Evolutionary conservation across 2,797 vertebrate genomes (phyloP).

Genomic region (Syndactyla subalaris): DNA sequence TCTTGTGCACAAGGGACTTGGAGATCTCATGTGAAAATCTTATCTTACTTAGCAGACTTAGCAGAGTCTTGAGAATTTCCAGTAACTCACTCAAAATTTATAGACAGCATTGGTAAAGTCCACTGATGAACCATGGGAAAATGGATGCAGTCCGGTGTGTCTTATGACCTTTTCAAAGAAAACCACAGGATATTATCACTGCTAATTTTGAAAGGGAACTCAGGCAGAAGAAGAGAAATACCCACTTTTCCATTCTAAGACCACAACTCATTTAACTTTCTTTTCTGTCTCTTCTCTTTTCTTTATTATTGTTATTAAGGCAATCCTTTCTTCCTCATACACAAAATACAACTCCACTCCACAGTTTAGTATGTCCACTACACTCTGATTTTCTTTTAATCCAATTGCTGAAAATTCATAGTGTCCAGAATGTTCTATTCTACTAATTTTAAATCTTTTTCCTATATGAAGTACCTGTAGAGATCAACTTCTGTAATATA

Average conservation of each 20-base stretch:
- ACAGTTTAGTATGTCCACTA: background rate
- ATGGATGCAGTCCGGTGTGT: background rate
- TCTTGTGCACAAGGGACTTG: background rate
- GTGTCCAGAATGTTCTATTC: background rate
- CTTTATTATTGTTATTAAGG: background rate
- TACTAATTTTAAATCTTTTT: background rate
- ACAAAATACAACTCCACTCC: background rate
- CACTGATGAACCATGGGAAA: background rate
- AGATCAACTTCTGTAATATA: background rate
- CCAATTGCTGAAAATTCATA: background rate
- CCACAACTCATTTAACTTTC: background rate
- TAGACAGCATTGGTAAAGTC: background rate
- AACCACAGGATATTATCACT: background rate
- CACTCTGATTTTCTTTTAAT: background rate
- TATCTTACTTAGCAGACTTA: background rate
- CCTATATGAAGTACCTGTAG: background rate
- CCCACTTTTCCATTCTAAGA: conserved; percentile 11
- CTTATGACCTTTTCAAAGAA: conserved; percentile 3
- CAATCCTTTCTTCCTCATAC: background rate
- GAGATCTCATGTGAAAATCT: background rate
- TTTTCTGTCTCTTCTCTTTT: background rate
- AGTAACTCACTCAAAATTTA: background rate
- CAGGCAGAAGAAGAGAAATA: background rate
- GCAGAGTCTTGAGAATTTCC: background rate
- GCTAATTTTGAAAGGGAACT: background rate